phyloP scores from a whole-genome alignment of 37 sponge, comb jelly and placozoan genomes.

The Eunapius fragilis region DNA sequence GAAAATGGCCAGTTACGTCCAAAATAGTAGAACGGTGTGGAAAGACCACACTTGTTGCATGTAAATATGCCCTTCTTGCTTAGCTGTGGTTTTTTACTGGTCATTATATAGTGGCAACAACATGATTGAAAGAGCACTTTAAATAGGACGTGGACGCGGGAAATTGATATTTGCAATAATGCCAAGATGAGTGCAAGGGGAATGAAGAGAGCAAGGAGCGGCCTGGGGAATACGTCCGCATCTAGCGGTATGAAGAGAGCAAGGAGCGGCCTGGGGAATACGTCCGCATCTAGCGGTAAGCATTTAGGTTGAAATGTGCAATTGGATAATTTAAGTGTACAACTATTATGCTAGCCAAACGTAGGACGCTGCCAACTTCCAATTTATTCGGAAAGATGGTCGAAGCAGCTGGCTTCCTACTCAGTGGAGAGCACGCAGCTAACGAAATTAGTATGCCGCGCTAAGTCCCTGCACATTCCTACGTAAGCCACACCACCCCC shows the following conservation, averaged over 20 bases:
- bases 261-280: not conserved
- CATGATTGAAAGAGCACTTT: not conserved
- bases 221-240: too few relatives aligned
- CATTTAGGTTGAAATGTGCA: not conserved
- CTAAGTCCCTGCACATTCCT: not conserved
- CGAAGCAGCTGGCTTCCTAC: constrained; percentile 25
- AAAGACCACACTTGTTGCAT: constrained; percentile 52
- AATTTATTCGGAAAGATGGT: constrained; percentile 32
- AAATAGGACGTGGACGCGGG: not conserved
- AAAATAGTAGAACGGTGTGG: constrained; percentile 50
- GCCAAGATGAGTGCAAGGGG: not conserved
- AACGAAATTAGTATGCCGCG: constrained; percentile 35
- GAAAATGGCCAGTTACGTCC: constrained; percentile 54
- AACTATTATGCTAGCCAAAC: constrained; percentile 17
- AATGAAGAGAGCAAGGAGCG: not conserved
- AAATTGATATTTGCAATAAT: not conserved
- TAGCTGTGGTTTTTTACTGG: not conserved
- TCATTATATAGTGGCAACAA: not conserved
- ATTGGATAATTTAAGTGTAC: not conserved
- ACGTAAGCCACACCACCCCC: not conserved
- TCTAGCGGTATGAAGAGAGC: not conserved
- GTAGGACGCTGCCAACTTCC: constrained; percentile 4
- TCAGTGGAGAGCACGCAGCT: constrained; percentile 13
- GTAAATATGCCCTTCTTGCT: constrained; percentile 52
- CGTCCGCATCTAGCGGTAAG: not conserved